Evolutionary conservation across 1,140 invertebrate genomes (phyloP).

Genomic region (Aphelinus certus): DNA sequence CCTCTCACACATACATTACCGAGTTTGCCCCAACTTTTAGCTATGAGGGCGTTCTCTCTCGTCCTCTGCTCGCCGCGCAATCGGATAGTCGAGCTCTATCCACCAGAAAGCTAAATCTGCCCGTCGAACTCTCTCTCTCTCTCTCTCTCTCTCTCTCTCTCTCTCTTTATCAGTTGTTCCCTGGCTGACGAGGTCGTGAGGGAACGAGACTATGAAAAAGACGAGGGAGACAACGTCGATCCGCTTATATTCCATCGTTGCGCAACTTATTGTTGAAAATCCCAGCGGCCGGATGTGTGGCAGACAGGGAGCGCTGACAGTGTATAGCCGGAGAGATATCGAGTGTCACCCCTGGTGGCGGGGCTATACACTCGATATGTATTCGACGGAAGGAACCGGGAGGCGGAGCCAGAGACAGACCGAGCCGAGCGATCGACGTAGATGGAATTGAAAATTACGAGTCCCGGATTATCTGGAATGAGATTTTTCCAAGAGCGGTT

Average conservation of each 20-base stretch:
- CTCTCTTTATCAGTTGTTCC: neutral
- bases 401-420: neutral
- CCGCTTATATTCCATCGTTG: too few relatives aligned
- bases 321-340: too few relatives aligned
- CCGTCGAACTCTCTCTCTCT: neutral
- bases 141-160: slow-evolving; percentile 8
- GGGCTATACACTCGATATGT: too few relatives aligned
- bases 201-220: too few relatives aligned
- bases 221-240: too few relatives aligned
- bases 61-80: slow-evolving; percentile 43
- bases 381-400: neutral
- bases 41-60: slow-evolving; percentile 34
- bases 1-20: slow-evolving; percentile 59
- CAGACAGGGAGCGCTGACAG: too few relatives aligned
- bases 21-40: slow-evolving; percentile 58
- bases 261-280: too few relatives aligned
- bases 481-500: too few relatives aligned
- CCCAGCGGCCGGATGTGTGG: too few relatives aligned
- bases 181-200: neutral
- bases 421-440: neutral
- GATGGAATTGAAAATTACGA: too few relatives aligned
- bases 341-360: too few relatives aligned
- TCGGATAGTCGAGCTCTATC: slow-evolving; percentile 45
- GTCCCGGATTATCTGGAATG: too few relatives aligned
- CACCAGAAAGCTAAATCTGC: slow-evolving; percentile 33